Base-by-base conservation (phyloP, 2,797 vertebrate genomes). In the Aphelocoma californica region DNA sequence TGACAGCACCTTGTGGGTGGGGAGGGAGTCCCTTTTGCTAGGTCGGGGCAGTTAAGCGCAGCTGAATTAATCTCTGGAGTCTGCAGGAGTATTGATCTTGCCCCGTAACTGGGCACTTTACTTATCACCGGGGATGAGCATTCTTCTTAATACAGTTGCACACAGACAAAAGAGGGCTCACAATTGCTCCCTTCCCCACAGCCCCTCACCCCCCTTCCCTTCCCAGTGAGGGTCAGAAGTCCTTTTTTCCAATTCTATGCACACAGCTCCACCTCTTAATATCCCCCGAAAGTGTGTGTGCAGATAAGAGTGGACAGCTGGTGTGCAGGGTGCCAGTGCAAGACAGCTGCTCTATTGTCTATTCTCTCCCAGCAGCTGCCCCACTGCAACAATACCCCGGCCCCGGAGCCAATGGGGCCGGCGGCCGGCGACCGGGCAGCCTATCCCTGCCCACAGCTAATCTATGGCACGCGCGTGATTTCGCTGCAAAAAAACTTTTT, bases 271-370 rank as follows among this genome's bases (percentile, higher is more conserved):
- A 98, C 98, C 98, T 98, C 98, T 98, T 98, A 98, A 98, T 98
- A 98, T 98, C 98, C 95, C 98, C 97, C 98, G 97, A 98, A 97
- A 98, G 98, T 98, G 97, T 96, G 96, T 94, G 95, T 95, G 98
- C 97, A 99, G 99, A 99, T 99, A 99, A 99, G 99, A 99, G 98
- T 99, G 98, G 99, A 99, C 99, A 99, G 99, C 99, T 99, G 99
- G 99, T 98, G 98, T 99, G 98, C 99, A 99, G 98, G 98, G 98
- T 98, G 98, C 99, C 99, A 99, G 99, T 98, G 98, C 98, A 97
- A 98, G 99, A 99, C 99, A 99, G 99, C 99, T 99, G 99, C 99
- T 99, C 99, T 98, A 99, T 99, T 99, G 99, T 99, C 98, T 99
- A 98, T 98, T 98, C 98, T 99, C 98, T 99, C 99, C 98, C 98